Evolutionary conservation across 2,113 vertebrate species (phyloP), one percentile per base, ranked within the genome.

Genomic region (Pheucticus melanocephalus): DNA sequence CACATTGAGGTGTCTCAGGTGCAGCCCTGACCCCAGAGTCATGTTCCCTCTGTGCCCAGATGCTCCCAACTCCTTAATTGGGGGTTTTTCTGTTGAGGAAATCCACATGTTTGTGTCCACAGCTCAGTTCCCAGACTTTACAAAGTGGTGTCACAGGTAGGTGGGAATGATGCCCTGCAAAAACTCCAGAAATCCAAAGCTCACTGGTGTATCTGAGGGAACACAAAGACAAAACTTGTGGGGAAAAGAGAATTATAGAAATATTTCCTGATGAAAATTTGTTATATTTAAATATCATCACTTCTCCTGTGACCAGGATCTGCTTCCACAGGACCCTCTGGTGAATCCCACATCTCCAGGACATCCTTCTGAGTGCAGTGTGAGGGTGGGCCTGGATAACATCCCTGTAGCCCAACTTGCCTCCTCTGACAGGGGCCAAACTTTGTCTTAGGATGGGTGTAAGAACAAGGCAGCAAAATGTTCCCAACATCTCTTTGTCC

Each of bases 51-150:
- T 16, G 30, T 28, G 25, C 19, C n/a, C 66, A 87, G 54, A 21
- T 20, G 20, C 21, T 86, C 33, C 33, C 33, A 30, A 2, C 20
- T 31, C 64, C 1, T 0, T 7, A 51, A 35, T 0, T 7, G 12
- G 12, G 11, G 22, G 31, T 9, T 82, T 94, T 6, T 47, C 30
- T 7, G 0, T 7, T 5, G 3, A 57, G 50, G 50, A 48, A 65
- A 61, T 53, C 22, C 51, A 22, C 0, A 0, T 31, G 20, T 18
- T 69, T 42, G 31, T 63, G 37, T n/a, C 20, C 27, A 35, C 25
- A 82, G 44, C 35, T 79, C 28, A 16, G 39, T 31, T 75, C 47
- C 60, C 54, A 87, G 45, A 31, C 27, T 61, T 23, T 39, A 20
- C 53, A 5, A 0, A 40, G 65, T 1, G 28, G 24, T 47, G 33